Evolutionary conservation across 1,140 invertebrate genomes (phyloP), one percentile per base, ranked within the genome.

Genomic region (Trachymyrmex cornetzi): DNA sequence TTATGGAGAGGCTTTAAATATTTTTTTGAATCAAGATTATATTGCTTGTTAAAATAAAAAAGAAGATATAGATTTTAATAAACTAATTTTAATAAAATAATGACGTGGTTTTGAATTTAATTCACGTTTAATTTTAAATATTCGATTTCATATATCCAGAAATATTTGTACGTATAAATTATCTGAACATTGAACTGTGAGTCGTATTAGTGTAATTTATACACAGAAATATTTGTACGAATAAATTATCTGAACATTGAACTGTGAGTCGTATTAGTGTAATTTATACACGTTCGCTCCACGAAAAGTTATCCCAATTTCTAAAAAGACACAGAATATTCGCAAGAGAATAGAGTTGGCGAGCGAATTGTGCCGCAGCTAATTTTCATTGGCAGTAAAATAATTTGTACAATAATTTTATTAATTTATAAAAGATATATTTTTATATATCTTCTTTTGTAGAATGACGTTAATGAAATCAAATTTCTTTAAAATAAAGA

Each of bases 131-230:
- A 24, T 24, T 59, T 11, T 0, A 59, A 59, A 59, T 59, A 66
- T 34, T 66, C 7, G 30, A 2, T 66, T 66, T n/a, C 61, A 34
- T n/a, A 34, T 34, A n/a, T 66, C 0, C 9, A 19, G 19, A n/a
- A 64, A 66, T 19, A 66, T 66, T 66, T 66, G 30, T 19, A 30
- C 63, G 63, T 34, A 66, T 66, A 34, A 66, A 66, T 66, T 66
- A 34, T 34, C 30, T 66, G 34, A 66, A 66, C 30, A 34, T 34
- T 66, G 30, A 66, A 66, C 63, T 19, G 63, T 34, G 30, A 66
- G 63, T 66, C 19, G 9, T 66, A n/a, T n/a, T 30, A n/a, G 9
- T 34, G 24, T 34, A 66, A 66, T 66, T 19, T 66, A 34, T 34
- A 19, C 30, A 3, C 30, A 19, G 19, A n/a, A 64, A 66, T 19